Conservation (phyloP, 2,888 invertebrate species). For the Holacanthella duospinosa region DNA sequence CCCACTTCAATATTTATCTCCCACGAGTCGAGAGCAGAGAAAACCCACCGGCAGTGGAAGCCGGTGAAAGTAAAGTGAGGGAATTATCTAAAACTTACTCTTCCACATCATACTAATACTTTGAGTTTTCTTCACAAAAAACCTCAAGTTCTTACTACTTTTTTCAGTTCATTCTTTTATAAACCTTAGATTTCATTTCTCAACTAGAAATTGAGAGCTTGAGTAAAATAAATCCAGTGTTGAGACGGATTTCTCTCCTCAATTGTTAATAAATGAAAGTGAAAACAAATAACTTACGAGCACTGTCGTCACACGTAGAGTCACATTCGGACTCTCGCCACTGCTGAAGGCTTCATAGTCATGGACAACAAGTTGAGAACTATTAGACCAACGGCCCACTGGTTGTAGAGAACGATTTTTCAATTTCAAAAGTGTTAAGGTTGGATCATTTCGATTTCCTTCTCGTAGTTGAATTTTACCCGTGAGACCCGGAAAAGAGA, state of each 20-base stretch:
- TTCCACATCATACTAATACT: too few species aligned
- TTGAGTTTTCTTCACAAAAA: too few species aligned
- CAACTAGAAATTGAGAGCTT: neutral
- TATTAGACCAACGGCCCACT: slow-evolving; percentile 64
- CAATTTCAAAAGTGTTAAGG: slow-evolving; percentile 61
- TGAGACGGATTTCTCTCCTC: neutral
- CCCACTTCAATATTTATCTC: too few species aligned
- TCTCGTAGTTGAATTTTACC: slow-evolving; percentile 71
- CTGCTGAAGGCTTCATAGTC: slow-evolving; percentile 61
- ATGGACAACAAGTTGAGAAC: slow-evolving; percentile 57
- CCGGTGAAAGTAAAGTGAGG: too few species aligned
- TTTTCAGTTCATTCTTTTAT: neutral
- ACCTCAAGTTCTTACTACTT: too few species aligned
- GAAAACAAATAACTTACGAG: slow-evolving; percentile 57
- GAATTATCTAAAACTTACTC: too few species aligned
- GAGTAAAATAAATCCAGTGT: neutral
- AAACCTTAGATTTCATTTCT: neutral
- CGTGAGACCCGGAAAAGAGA: slow-evolving; percentile 66
- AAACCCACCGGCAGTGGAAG: too few species aligned
- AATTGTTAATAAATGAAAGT: too few species aligned
- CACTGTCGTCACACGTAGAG: slow-evolving; percentile 64
- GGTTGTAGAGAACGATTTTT: slow-evolving; percentile 62
- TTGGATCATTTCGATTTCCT: slow-evolving; percentile 61
- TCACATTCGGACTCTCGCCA: slow-evolving; percentile 59
- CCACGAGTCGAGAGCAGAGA: too few species aligned